Conservation (phyloP, 1,140 invertebrate species). For the Antheraea mylitta region DNA sequence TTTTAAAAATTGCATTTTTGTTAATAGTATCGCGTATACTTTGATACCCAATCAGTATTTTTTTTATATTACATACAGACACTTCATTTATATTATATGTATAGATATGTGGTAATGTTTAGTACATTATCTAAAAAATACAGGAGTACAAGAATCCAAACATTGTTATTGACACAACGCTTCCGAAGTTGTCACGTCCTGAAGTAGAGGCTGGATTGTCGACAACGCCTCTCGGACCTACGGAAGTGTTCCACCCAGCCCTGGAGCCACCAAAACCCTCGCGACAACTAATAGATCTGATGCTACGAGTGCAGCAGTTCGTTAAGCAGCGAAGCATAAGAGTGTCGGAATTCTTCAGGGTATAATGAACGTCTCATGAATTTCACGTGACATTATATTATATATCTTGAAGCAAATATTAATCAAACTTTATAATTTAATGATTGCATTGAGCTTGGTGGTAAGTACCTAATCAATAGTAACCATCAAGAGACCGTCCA, state of each 20-base stretch:
- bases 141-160: conserved; percentile 71
- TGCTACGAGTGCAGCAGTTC: conserved; percentile 80
- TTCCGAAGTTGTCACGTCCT: conserved; percentile 82
- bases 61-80: no score
- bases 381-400: no score
- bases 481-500: no score
- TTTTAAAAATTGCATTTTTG: no score
- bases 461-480: no score
- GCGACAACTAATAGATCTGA: conserved; percentile 67
- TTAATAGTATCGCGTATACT: no score
- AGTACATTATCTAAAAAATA: neutral
- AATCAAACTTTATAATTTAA: no score
- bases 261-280: conserved; percentile 59
- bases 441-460: no score
- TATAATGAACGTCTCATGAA: conserved; percentile 28
- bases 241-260: conserved; percentile 80
- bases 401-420: no score
- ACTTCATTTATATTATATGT: no score
- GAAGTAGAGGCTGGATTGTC: conserved; percentile 80
- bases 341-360: conserved; percentile 82
- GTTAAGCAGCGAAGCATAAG: conserved; percentile 81
- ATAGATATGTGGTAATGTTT: no score
- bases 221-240: conserved; percentile 75
- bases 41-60: no score
- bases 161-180: conserved; percentile 81